Base-by-base conservation (phyloP, 1,140 invertebrate species). In the Brachionus rotundiformis region DNA sequence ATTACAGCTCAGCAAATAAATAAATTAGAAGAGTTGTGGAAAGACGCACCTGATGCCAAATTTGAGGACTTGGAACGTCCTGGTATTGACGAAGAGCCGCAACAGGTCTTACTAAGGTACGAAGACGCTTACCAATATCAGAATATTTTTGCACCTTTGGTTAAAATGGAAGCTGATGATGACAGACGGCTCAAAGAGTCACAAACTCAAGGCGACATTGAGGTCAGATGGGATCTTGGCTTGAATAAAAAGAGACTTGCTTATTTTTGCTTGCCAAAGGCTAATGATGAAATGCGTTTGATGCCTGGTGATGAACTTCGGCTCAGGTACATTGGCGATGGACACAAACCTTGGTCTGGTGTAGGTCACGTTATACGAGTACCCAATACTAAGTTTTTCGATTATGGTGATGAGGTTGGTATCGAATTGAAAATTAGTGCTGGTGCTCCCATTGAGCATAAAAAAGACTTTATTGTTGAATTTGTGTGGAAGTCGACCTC, bases 401-500 rank as follows among this genome's bases (percentile, higher is more conserved):
- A 98, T 89, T 98, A 94, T 87, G 95, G 95, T 19, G 97, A 99
- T 86, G 97, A 99, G 87, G 95, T 99, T 13, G 96, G 96, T 0
- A 92, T 99, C 27, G 97, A 99, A 86, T 87, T 99, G 84, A 98
- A 98, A 86, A 93, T 92, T 83, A 94, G 93, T 84, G 91, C 92
- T 16, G 94, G 93, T 19, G 94, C 95, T 0, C 95, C 96, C 0
- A 92, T 92, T 0, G 95, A 96, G 82, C 95, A 94, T 86, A 94
- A 92, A 23, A 93, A 93, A 63, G 97, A 97, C 87, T 99, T 98
- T 89, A 94, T 96, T 0, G 94, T 99, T 10, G 97, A 99, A 88
- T 99, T 98, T 89, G 98, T 99, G 23, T 99, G 97, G 98, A 99
- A 99, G 86, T 96, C 95, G 79, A 99, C 96, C 0, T 96, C 94